Base-by-base conservation (phyloP, 1,140 invertebrate genomes). In the Mycetomoellerius zeteki region DNA sequence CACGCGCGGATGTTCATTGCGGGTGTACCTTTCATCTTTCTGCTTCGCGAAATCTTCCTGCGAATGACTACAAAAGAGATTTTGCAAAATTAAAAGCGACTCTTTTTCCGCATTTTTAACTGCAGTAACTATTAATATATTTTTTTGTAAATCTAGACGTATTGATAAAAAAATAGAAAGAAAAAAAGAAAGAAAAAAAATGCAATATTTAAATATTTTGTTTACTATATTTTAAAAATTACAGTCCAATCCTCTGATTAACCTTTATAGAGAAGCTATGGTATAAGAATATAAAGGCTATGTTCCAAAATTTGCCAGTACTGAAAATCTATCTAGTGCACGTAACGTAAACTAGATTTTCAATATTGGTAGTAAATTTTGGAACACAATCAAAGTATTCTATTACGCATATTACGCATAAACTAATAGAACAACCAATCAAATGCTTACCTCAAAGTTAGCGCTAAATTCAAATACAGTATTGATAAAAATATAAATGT, bases 1-100 rank as follows among this genome's bases (percentile, higher is more conserved):
- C 24, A 43, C 56, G 80, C 80, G 80, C 80, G 80, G 58, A 84
- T 84, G 69, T 50, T 60, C 72, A 62, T 75, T 24, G 56, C 80
- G 80, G 56, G 67, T 27, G 54, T 43, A 73, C 24, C 54, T 72
- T 47, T 19, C 64, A 71, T 71, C 62, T 33, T 54, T 37, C n/a
- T 21, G 33, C 4, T 10, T 21, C 37, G 65, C 65, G 37, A 27
- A 19, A n/a, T 37, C 12, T 37, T 67, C 33, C 33, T 30, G 64
- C 64, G 33, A 4, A 67, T 47, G 19, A 65, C 16, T 67, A 12
- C 64, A 43, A 37, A 37, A 43, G 24, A 47, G 5, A 69, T 27
- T 12, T 50, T 69, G 65, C 65, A 27, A 69, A 69, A 69, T 43
- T 24, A 24, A 12, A 50, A 47, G 12, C 21, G 37, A 47, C 14